Conservation (phyloP, 2,888 invertebrate genomes). For the Acanthosoma haemorrhoidale region DNA sequence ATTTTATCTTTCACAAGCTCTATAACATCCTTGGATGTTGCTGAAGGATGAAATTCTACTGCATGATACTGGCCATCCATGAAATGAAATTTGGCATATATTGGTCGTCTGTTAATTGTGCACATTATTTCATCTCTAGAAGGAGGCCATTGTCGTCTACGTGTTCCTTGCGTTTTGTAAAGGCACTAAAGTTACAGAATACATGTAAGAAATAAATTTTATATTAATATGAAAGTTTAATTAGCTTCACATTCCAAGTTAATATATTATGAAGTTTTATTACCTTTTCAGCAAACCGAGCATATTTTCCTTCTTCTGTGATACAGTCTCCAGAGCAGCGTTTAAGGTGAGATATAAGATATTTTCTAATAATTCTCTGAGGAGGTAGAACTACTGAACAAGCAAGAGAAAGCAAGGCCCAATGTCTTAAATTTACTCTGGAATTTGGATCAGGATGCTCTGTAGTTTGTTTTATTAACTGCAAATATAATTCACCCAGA, state of each 20-base stretch:
- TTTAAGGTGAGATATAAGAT: constrained; percentile 82
- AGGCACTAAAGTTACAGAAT: constrained; percentile 54
- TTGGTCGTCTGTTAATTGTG: constrained; percentile 82
- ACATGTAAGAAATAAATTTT: neutral
- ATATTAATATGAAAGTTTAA: neutral
- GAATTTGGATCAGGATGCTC: constrained; percentile 86
- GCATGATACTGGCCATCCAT: constrained; percentile 94
- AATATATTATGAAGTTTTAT: neutral
- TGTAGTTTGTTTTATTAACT: constrained; percentile 86
- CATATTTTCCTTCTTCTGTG: constrained; percentile 91
- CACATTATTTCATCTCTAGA: constrained; percentile 88
- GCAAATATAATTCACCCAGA: constrained; percentile 83
- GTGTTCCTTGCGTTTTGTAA: constrained; percentile 63
- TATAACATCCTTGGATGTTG: constrained; percentile 83
- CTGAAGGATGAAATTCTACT: constrained; percentile 90
- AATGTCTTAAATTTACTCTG: constrained; percentile 79
- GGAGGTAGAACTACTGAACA: constrained; percentile 81
- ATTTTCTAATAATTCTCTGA: constrained; percentile 75
- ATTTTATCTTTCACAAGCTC: constrained; percentile 83
- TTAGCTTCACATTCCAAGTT: neutral
- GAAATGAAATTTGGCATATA: constrained; percentile 85
- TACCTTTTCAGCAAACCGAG: constrained; percentile 83
- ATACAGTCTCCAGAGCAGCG: constrained; percentile 81
- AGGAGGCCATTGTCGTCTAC: constrained; percentile 82
- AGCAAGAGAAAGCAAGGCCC: constrained; percentile 79